Base-by-base conservation (phyloP, 2,888 invertebrate genomes). In the Ophion ellenae region DNA sequence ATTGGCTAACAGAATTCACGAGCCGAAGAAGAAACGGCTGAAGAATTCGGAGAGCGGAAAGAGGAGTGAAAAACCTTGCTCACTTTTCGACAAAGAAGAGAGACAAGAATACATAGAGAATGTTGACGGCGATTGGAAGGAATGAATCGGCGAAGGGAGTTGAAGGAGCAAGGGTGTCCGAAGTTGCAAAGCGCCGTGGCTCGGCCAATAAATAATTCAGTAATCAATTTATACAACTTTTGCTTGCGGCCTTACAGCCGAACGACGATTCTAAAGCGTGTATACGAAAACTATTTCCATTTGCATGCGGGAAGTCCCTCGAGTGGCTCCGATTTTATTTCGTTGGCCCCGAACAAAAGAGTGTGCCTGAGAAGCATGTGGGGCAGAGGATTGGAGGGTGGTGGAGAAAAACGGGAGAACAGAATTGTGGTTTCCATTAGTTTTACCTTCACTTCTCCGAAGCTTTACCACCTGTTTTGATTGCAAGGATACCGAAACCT, bases 201-300 rank as follows among this genome's bases (percentile, higher is more conserved):
- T 63, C 67, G 75, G 77, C 67, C 89, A 88, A 92, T 91, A 92
- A 91, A 91, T 91, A 91, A 92, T 91, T 91, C 91, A 90, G 89
- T 90, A 91, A 92, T 91, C 91, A 91, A 90, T 91, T 92, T 90
- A 90, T 87, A 89, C 89, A 90, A 91, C 89, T 91, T 90, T 87
- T 86, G 86, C 87, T 80, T 61, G 81, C 63, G 61, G 28, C 57
- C 64, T 63, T 66, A 74, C 63, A 66, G 63, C 4, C 17, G 61
- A 66, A 36, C 75, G 53, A 63, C 53, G 11, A 47, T 64, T 57
- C 28, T 9, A 47, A 70, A 77, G 64, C 57, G 82, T 81, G 80
- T 86, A 70, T 83, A 69, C 79, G 69, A 70, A 80, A 87, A 87
- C 89, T 87, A 89, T 89, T 89, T 88, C 87, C 88, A 91, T 91